phyloP scores from a whole-genome alignment of 1,140 invertebrate genomes.

The Drosophila virilis region DNA sequence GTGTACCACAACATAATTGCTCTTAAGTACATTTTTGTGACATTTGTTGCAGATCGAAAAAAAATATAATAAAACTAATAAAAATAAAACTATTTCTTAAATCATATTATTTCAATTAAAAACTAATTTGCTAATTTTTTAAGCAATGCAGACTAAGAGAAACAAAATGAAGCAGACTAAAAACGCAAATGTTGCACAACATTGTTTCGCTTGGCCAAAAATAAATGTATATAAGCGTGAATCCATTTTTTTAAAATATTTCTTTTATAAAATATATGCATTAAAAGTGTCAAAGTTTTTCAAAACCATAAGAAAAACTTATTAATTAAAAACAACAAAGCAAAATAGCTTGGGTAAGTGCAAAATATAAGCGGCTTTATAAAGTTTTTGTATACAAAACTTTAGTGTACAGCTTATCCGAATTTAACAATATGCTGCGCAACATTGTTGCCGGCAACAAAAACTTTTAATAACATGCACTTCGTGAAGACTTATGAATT shows the following conservation, averaged over 20 bases:
- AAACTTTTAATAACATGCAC: background rate
- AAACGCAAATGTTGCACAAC: background rate
- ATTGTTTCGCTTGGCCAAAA: background rate
- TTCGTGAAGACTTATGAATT: background rate
- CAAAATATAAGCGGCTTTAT: background rate
- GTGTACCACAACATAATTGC: background rate
- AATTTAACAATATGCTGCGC: background rate
- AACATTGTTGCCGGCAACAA: slow-evolving; percentile 6
- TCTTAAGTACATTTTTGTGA: slow-evolving; percentile 1
- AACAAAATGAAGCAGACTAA: background rate
- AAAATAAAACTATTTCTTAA: too few relatives aligned
- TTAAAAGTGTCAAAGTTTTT: background rate
- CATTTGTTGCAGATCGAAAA: background rate
- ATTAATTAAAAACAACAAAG: too few relatives aligned
- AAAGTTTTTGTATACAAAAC: background rate
- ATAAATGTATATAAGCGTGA: background rate
- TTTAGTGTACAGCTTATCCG: background rate
- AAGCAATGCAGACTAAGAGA: background rate
- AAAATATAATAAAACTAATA: background rate
- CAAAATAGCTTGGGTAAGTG: too few relatives aligned
- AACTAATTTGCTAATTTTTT: background rate
- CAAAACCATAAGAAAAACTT: background rate
- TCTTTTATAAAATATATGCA: too few relatives aligned
- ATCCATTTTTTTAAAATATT: too few relatives aligned
- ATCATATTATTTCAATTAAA: background rate